Percentiles rank a stretch among this genome's conserved stretches.
These are phyloP conservation scores for Malurus splendens DNA, from an alignment of 2,797 vertebrate genomes.

Conservation along the genomic window DNA sequence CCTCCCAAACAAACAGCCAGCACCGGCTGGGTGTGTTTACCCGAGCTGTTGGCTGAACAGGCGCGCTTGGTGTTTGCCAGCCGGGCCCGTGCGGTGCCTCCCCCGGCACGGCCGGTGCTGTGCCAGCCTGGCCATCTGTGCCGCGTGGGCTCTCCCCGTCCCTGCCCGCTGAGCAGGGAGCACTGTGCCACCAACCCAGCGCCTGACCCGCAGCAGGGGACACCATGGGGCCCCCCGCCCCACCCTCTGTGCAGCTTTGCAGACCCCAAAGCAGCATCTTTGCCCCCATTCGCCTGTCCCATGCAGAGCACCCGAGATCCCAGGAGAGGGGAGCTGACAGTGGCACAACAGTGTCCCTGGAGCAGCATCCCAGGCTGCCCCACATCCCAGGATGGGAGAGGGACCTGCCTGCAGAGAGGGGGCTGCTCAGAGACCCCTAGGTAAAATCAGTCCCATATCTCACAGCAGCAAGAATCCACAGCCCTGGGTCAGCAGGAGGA, in stretches of 20 bases:
- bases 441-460: accelerated
- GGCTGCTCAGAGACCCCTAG: accelerated
- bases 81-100: slow-evolving; percentile 45
- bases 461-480: accelerated
- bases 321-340: background rate
- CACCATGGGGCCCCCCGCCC: background rate
- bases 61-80: background rate
- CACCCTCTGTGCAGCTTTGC: background rate
- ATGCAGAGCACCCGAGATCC: accelerated
- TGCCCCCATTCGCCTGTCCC: background rate
- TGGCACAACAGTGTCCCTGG: accelerated
- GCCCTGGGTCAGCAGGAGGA: background rate
- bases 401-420: background rate
- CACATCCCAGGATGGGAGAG: accelerated
- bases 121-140: slow-evolving; percentile 51
- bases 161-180: background rate
- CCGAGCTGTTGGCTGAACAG: slow-evolving; percentile 38
- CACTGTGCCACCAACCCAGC: background rate
- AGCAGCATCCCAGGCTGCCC: background rate
- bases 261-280: background rate
- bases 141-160: background rate
- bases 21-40: slow-evolving; percentile 2
- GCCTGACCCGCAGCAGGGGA: accelerated
- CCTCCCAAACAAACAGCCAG: background rate
- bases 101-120: background rate